Conservation (phyloP, 2,888 invertebrate species). For the Sepioteuthis lessoniana region DNA sequence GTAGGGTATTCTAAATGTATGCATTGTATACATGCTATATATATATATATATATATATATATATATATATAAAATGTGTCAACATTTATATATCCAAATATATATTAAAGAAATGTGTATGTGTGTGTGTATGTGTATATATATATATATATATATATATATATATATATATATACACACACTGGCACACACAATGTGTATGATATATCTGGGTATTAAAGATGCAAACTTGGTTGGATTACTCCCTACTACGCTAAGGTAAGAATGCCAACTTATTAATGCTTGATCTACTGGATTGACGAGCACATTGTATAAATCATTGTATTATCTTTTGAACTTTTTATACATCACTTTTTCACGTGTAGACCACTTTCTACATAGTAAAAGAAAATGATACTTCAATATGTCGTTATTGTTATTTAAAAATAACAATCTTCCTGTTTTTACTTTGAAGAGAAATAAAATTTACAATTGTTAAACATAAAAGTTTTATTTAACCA, state of each 20-base stretch:
- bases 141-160: no score
- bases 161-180: no score
- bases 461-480: constrained; percentile 6
- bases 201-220: background rate
- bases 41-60: background rate
- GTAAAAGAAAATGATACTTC: constrained; percentile 34
- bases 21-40: background rate
- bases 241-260: background rate
- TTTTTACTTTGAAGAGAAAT: constrained; percentile 23
- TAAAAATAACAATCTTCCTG: background rate
- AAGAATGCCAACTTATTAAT: background rate
- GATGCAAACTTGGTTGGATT: background rate
- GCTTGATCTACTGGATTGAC: background rate
- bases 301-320: constrained; percentile 45
- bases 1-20: constrained; percentile 14
- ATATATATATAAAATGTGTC: background rate
- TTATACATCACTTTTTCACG: constrained; percentile 36
- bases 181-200: background rate
- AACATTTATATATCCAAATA: no score
- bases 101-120: no score
- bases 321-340: constrained; percentile 14
- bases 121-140: no score
- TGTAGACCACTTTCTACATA: constrained; percentile 43
- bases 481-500: background rate
- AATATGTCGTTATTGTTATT: background rate